Evolutionary conservation across 2,888 invertebrate species (phyloP).

Genomic region (Drosophila mimetica): DNA sequence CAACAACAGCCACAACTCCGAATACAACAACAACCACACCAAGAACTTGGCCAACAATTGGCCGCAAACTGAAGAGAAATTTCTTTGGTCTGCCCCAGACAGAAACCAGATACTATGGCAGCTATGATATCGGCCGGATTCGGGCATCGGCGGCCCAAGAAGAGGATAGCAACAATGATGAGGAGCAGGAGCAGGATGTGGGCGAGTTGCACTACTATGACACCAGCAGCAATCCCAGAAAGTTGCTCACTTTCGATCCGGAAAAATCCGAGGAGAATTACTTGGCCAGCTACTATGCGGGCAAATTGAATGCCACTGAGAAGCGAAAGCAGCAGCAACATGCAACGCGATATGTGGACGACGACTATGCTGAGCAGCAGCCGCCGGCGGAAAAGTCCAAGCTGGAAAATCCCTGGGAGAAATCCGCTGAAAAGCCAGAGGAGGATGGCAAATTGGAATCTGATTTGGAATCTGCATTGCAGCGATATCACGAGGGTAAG

Average conservation of each 20-base stretch:
- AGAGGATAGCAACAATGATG: constrained; percentile 2
- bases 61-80: constrained; percentile 47
- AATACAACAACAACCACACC: constrained; percentile 12
- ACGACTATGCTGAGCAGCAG: constrained; percentile 35
- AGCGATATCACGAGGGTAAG: constrained; percentile 40
- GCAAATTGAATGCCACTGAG: constrained; percentile 8
- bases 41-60: constrained; percentile 23
- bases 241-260: constrained; percentile 20
- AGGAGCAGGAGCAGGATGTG: constrained; percentile 25
- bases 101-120: constrained; percentile 17
- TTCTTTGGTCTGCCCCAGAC: constrained; percentile 1
- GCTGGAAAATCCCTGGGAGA: constrained; percentile 1
- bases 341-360: constrained; percentile 28
- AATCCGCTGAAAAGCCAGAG: background rate
- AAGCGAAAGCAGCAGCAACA: constrained; percentile 2
- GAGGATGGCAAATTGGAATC: constrained; percentile 24
- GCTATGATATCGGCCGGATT: constrained; percentile 24
- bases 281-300: constrained; percentile 40
- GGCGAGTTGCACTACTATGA: constrained; percentile 61
- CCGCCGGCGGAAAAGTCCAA: constrained; percentile 16
- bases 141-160: background rate
- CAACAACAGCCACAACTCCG: constrained; percentile 6
- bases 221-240: constrained; percentile 11
- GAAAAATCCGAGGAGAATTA: constrained; percentile 49
- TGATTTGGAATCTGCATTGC: constrained; percentile 30